Base-by-base conservation (phyloP, 92 coral and sea anemone genomes). In the Porites cylindrica region DNA sequence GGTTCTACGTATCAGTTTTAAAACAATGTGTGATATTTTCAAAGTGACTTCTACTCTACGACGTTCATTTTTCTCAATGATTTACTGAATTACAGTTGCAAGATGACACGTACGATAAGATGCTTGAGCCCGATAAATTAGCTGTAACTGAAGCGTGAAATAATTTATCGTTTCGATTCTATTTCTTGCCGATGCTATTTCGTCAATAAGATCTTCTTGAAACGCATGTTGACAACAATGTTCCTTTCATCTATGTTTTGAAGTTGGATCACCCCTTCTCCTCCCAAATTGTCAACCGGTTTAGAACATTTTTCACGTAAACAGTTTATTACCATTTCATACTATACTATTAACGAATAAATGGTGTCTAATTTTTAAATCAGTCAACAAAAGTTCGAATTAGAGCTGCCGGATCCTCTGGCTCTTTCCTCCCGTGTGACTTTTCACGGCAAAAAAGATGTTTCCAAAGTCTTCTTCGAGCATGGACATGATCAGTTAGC, bases 71-170 rank as follows among this genome's bases (percentile, higher is more conserved):
- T 54, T 20, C 26, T 63, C 20, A 7, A 53, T 58, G 59, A 63
- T 47, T 82, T n/a, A 71, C 71, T 71, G 13, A 17, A 50, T 17
- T 10, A 71, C 26, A 70, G 59, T 69, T 47, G 69, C 78, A 70
- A 51, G 86, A 68, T 82, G 86, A 71, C 78, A 71, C 24, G 53
- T n/a, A 59, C 77, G 67, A 82, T 70, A 70, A 82, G 78, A 82
- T 82, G 53, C 51, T 24, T 65, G 18, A 56, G 12, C 12, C 3
- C 69, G 85, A 81, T 81, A 69, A 69, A 9, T 16, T 29, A 66
- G 51, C 6, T 14, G 2, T 64, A 10, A 20, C 18, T 14, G 72
- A 53, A 12, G 18, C 32, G 20, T 13, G 63, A 79, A 81, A 10
- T 78, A 19, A 23, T 21, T 66, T 12, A 10, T 69, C 38, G 17